These are phyloP conservation scores for Haliclona indistincta DNA, from an alignment of 37 sponge, comb jelly and placozoan species.

Conservation along the genomic window DNA sequence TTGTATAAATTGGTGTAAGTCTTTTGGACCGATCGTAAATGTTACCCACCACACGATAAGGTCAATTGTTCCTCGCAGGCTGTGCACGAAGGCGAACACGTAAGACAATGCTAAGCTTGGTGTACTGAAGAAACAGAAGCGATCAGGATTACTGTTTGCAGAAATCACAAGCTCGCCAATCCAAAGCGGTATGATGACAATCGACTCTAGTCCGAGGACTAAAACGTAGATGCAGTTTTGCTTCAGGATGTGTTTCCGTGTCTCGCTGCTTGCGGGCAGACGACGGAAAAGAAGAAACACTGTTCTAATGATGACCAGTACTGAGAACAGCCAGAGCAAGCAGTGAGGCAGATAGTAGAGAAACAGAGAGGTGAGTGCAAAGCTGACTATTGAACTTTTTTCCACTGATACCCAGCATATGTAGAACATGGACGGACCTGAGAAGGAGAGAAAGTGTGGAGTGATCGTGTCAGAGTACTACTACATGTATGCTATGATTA, in stretches of 20 bases:
- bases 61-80: conserved; percentile 70
- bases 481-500: neutral
- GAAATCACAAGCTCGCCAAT: conserved; percentile 29
- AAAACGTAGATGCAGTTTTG: conserved; percentile 64
- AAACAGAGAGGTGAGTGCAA: conserved; percentile 27
- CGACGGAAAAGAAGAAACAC: conserved; percentile 25
- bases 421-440: conserved; percentile 86
- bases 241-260: conserved; percentile 58
- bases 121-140: conserved; percentile 10
- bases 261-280: conserved; percentile 62
- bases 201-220: conserved; percentile 55
- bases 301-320: conserved; percentile 36
- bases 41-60: conserved; percentile 73
- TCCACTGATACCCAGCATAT: conserved; percentile 78
- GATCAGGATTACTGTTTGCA: neutral
- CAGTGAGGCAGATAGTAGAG: conserved; percentile 62
- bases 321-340: conserved; percentile 40
- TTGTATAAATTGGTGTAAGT: conserved; percentile 21
- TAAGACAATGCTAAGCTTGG: conserved; percentile 44
- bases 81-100: conserved; percentile 62
- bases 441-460: conserved; percentile 11
- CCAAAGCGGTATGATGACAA: conserved; percentile 56
- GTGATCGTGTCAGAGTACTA: neutral
- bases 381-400: neutral
- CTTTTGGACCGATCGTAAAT: conserved; percentile 57